A percentile compares a stretch with the other conserved stretches of the same genome.
Conservation (phyloP, 1,140 invertebrate species). For the Neodiprion lecontei region DNA sequence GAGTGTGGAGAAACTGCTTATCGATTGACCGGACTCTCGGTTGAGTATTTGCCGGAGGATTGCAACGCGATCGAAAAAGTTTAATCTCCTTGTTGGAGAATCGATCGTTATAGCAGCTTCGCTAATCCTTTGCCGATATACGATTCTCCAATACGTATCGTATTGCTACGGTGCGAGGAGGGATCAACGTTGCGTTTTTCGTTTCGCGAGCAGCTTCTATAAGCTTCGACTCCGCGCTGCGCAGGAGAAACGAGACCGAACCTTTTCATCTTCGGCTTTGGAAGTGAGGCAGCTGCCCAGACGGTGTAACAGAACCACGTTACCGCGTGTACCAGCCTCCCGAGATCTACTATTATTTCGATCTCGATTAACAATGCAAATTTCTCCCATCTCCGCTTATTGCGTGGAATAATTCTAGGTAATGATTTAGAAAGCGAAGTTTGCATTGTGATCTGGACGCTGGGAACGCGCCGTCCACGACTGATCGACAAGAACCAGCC, state of each 20-base stretch:
- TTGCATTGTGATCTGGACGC: constrained; percentile 22
- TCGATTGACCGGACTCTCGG: too few relatives aligned
- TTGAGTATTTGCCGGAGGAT: too few relatives aligned
- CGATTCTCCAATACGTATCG: too few relatives aligned
- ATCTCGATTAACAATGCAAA: constrained; percentile 50
- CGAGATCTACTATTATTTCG: constrained; percentile 31
- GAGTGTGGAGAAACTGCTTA: too few relatives aligned
- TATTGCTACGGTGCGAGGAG: too few relatives aligned
- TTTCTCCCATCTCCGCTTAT: constrained; percentile 26
- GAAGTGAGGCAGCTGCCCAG: not conserved
- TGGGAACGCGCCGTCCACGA: too few relatives aligned
- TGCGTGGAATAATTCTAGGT: constrained; percentile 41
- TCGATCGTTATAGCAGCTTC: too few relatives aligned
- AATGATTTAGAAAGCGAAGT: constrained; percentile 44
- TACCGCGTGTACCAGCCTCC: too few relatives aligned
- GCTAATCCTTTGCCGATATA: too few relatives aligned
- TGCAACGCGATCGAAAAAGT: too few relatives aligned
- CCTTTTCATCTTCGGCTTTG: constrained; percentile 32
- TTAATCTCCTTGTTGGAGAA: too few relatives aligned
- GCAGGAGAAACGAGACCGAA: constrained; percentile 28
- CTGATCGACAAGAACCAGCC: not conserved
- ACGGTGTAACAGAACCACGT: not conserved
- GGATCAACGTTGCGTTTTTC: too few relatives aligned
- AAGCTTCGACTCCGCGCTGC: not conserved
- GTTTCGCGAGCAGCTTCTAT: not conserved